phyloP scores from a whole-genome alignment of 2,888 invertebrate species.

The Bellardia pandia region DNA sequence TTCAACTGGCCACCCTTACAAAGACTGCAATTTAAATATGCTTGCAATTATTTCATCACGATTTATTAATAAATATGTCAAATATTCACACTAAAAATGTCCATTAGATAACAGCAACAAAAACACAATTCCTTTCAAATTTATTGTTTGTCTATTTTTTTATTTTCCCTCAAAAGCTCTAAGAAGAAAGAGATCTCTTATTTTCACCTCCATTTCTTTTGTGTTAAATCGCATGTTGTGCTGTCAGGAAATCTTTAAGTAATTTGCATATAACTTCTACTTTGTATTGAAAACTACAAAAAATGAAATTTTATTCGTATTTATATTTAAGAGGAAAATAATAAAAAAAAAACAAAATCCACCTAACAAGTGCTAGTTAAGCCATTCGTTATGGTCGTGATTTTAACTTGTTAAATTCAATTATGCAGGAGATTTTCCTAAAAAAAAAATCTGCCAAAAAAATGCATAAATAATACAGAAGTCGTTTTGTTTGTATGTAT shows the following conservation, averaged over 20 bases:
- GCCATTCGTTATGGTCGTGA: conserved; percentile 61
- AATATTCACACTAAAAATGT: conserved; percentile 40
- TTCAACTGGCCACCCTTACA: conserved; percentile 27
- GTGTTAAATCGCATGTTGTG: conserved; percentile 34
- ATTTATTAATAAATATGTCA: conserved; percentile 43
- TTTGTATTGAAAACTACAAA: conserved; percentile 28
- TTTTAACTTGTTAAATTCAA: conserved; percentile 62
- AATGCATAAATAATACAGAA: conserved; percentile 32
- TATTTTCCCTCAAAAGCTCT: neutral
- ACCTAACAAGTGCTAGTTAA: conserved; percentile 49
- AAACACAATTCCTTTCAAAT: neutral
- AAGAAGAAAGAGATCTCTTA: conserved; percentile 7
- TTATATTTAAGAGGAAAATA: neutral
- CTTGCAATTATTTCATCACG: conserved; percentile 50
- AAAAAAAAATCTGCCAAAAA: neutral
- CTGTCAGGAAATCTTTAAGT: conserved; percentile 54
- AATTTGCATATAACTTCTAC: conserved; percentile 60
- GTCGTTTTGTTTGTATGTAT: conserved; percentile 60
- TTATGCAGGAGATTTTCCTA: conserved; percentile 54
- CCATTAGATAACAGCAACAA: conserved; percentile 24
- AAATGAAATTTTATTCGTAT: conserved; percentile 8
- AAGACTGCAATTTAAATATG: neutral
- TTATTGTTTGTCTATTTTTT: too few relatives aligned
- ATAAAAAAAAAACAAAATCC: conserved; percentile 21
- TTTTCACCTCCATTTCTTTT: conserved; percentile 37